These are phyloP conservation scores for Anas flavirostris DNA, from an alignment of 2,797 vertebrate genomes.

Conservation along the genomic window DNA sequence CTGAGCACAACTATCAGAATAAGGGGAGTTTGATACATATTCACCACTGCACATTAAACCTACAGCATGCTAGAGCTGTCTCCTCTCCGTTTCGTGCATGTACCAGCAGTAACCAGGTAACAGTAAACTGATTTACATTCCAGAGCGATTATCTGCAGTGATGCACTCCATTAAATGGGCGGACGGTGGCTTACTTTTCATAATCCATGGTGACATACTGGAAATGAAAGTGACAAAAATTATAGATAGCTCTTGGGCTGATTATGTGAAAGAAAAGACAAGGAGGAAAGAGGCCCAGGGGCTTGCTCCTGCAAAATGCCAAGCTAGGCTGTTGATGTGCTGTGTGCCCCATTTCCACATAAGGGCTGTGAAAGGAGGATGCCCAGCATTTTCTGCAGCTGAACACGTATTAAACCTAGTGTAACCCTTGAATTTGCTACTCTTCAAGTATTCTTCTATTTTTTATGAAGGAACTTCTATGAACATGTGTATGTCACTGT, in stretches of 20 bases:
- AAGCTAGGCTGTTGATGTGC: background rate
- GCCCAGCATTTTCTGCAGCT: background rate
- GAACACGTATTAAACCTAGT: background rate
- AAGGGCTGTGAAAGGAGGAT: background rate
- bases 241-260: background rate
- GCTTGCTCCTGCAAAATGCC: background rate
- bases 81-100: background rate
- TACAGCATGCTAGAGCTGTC: background rate
- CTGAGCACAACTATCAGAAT: background rate
- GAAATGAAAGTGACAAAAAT: conserved; percentile 53
- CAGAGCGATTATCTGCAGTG: background rate
- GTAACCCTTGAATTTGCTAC: background rate
- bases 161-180: conserved; percentile 11
- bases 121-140: conserved; percentile 45
- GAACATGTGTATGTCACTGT: background rate
- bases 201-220: conserved; percentile 37
- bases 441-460: background rate
- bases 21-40: background rate
- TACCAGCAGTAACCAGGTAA: conserved; percentile 63
- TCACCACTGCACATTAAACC: background rate
- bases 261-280: conserved; percentile 13
- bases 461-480: background rate
- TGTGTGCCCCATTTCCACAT: fast-evolving
- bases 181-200: conserved; percentile 37
- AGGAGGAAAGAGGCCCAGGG: background rate